A percentile compares a stretch with the other conserved stretches of the same genome.
Conservation (phyloP, 2,113 vertebrate genomes). For the Pholis gunnellus region DNA sequence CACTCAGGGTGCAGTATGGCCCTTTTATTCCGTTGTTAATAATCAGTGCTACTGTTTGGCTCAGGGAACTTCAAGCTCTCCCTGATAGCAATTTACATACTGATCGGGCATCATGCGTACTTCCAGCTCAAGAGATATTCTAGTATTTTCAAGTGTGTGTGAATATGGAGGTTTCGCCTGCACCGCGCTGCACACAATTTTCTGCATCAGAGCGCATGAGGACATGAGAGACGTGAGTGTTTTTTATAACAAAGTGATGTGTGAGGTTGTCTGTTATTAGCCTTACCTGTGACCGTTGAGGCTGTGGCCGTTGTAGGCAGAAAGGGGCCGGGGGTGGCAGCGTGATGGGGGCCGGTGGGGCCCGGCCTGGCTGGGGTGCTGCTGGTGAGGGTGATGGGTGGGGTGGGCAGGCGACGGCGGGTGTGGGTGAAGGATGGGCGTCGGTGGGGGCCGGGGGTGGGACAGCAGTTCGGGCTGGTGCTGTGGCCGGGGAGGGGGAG, state of each 20-base stretch:
- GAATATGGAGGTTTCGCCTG: constrained; percentile 30
- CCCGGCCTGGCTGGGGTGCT: constrained; percentile 81
- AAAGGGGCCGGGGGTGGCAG: constrained; percentile 86
- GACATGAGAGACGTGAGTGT: constrained; percentile 4
- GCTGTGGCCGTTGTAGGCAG: constrained; percentile 91
- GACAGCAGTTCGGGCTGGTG: constrained; percentile 71
- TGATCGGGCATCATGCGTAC: constrained; percentile 42
- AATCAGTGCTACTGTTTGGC: constrained; percentile 59
- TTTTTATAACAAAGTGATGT: not conserved
- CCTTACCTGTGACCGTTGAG: constrained; percentile 95
- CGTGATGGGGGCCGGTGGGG: constrained; percentile 85
- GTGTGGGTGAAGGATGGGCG: constrained; percentile 77
- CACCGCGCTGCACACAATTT: constrained; percentile 9
- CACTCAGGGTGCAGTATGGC: constrained; percentile 35
- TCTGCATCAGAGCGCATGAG: constrained; percentile 15
- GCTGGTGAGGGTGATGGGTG: constrained; percentile 78
- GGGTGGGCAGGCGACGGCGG: constrained; percentile 85
- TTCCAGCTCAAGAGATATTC: constrained; percentile 54
- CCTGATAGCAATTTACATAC: constrained; percentile 60
- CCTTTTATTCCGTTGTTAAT: constrained; percentile 53
- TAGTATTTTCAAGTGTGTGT: constrained; percentile 59
- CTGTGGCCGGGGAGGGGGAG: constrained; percentile 76
- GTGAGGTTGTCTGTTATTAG: not conserved
- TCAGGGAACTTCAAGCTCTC: constrained; percentile 38
- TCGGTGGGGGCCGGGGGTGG: constrained; percentile 68